phyloP scores from a whole-genome alignment of 1,140 invertebrate species.

The Eumeta japonica region DNA sequence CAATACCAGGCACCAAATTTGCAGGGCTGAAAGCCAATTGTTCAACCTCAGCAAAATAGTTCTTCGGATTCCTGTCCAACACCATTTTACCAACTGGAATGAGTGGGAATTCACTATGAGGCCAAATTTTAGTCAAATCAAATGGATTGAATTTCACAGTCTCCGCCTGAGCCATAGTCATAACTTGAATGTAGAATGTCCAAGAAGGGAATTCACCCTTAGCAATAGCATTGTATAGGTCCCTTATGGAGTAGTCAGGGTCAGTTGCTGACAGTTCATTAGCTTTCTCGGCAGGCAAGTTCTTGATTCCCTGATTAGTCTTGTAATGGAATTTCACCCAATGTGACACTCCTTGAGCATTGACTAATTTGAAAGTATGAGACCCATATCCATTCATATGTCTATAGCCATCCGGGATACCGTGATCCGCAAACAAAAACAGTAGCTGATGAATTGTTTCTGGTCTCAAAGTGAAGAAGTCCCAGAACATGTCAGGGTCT shows the following conservation, averaged over 20 bases:
- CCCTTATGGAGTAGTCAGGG: conserved; percentile 86
- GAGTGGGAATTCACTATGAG: conserved; percentile 86
- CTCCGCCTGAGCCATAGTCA: conserved; percentile 73
- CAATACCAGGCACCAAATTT: conserved; percentile 89
- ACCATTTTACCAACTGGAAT: conserved; percentile 90
- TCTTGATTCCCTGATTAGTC: conserved; percentile 88
- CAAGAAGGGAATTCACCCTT: conserved; percentile 79
- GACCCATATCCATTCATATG: conserved; percentile 96
- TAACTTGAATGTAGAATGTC: conserved; percentile 76
- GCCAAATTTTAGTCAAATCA: conserved; percentile 92
- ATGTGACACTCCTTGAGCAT: conserved; percentile 71
- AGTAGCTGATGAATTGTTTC: conserved; percentile 87
- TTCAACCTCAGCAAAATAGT: conserved; percentile 94
- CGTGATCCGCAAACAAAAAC: conserved; percentile 87
- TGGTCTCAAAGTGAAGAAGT: conserved; percentile 86
- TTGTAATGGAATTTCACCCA: conserved; percentile 96
- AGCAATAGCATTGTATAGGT: conserved; percentile 89
- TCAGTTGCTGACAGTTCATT: conserved; percentile 70
- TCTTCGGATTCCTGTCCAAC: conserved; percentile 85
- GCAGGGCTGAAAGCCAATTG: conserved; percentile 92
- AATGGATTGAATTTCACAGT: conserved; percentile 83
- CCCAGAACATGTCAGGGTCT: conserved; percentile 94
- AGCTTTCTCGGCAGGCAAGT: conserved; percentile 73
- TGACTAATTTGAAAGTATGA: conserved; percentile 92
- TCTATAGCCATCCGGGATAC: conserved; percentile 89